Conservation (phyloP, 2,797 vertebrate species). For the Salmo trutta region DNA sequence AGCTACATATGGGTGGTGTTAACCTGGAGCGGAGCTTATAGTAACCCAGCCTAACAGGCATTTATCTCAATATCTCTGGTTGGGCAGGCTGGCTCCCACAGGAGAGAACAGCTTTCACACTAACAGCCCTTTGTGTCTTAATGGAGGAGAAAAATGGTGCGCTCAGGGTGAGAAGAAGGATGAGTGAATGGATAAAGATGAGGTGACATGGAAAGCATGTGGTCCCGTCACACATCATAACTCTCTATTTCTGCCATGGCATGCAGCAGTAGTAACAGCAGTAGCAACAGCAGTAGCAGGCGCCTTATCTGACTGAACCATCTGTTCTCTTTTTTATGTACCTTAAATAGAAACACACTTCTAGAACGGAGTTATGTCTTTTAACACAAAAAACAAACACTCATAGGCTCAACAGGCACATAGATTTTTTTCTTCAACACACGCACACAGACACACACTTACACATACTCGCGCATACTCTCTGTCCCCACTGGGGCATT, state of each 20-base stretch:
- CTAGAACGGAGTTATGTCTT: background rate
- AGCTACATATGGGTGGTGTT: background rate
- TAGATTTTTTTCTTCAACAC: background rate
- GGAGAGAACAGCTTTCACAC: background rate
- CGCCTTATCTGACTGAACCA: background rate
- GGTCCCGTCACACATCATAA: slow-evolving; percentile 21
- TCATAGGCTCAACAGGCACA: background rate
- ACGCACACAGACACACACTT: background rate
- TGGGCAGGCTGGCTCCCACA: background rate
- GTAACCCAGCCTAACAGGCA: background rate
- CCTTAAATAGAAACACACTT: background rate
- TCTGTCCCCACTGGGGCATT: background rate
- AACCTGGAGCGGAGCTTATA: background rate
- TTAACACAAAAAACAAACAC: background rate
- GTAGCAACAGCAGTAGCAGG: background rate
- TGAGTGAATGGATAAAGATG: slow-evolving; percentile 34
- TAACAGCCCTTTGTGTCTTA: background rate
- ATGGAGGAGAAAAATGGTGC: background rate
- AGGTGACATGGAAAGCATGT: slow-evolving; percentile 44
- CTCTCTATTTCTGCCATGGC: slow-evolving; percentile 40
- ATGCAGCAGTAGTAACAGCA: background rate
- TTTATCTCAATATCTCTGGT: background rate
- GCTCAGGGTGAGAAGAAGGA: background rate
- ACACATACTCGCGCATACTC: background rate
- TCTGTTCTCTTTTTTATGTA: background rate